A percentile compares a stretch with the other conserved stretches of the same genome.
Conservation (phyloP, 1,140 invertebrate genomes). For the Lerema accius region DNA sequence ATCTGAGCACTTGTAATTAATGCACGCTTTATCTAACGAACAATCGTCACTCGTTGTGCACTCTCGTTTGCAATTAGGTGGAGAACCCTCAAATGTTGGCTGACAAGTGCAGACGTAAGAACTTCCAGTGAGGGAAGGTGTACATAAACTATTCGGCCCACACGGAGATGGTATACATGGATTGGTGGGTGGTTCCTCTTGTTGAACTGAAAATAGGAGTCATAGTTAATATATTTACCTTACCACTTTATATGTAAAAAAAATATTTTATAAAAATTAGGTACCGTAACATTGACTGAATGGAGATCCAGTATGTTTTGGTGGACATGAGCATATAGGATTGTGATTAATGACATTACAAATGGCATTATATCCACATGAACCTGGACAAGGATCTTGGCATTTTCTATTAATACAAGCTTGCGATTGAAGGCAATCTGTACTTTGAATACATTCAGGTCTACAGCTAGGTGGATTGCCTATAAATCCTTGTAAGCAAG, state of each 20-base stretch:
- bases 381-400: conserved; percentile 88
- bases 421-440: conserved; percentile 86
- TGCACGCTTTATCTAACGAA: conserved; percentile 86
- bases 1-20: conserved; percentile 88
- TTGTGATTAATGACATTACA: conserved; percentile 90
- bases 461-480: conserved; percentile 89
- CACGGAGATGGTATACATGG: conserved; percentile 90
- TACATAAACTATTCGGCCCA: conserved; percentile 87
- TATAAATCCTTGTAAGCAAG: conserved; percentile 86
- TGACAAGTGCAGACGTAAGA: conserved; percentile 87
- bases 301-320: conserved; percentile 89
- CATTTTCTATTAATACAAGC: conserved; percentile 91
- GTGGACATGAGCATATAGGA: conserved; percentile 88
- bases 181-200: conserved; percentile 78
- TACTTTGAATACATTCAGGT: conserved; percentile 89
- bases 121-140: conserved; percentile 82
- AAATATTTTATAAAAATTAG: background rate
- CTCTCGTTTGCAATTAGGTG: conserved; percentile 88
- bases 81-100: conserved; percentile 85
- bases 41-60: conserved; percentile 89
- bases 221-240: conserved; percentile 47
- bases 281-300: conserved; percentile 86
- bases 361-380: conserved; percentile 88
- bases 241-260: too few species aligned
- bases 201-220: conserved; percentile 55